Percentiles rank a stretch among this genome's conserved stretches.
Conservation (phyloP, 1,140 invertebrate species). For the Venustaconcha ellipsiformis region DNA sequence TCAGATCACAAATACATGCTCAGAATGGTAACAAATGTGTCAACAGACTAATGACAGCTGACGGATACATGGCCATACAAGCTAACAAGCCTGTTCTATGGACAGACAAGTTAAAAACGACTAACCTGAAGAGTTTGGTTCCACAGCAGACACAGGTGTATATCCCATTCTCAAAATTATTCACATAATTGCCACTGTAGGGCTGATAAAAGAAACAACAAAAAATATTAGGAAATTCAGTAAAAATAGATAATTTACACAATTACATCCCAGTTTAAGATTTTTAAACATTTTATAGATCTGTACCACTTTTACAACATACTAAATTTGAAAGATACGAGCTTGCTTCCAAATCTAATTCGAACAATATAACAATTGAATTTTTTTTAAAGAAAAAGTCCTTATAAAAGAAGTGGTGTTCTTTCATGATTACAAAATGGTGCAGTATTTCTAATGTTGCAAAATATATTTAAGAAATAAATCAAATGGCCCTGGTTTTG, state of each 20-base stretch:
- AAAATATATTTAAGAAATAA: too few relatives aligned
- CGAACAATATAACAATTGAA: background rate
- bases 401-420: too few relatives aligned
- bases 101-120: too few relatives aligned
- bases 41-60: too few relatives aligned
- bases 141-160: constrained; percentile 65
- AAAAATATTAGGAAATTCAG: background rate
- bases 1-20: too few relatives aligned
- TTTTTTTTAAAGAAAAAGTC: background rate
- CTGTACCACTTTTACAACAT: background rate
- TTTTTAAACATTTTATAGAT: background rate
- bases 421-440: too few relatives aligned
- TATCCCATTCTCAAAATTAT: constrained; percentile 56
- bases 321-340: background rate
- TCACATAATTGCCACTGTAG: constrained; percentile 60
- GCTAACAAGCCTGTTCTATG: too few relatives aligned
- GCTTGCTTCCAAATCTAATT: background rate
- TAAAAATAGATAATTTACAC: background rate
- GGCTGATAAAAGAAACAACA: constrained; percentile 49
- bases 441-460: too few relatives aligned
- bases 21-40: too few relatives aligned
- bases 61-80: too few relatives aligned
- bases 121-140: constrained; percentile 57
- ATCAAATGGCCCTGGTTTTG: too few relatives aligned
- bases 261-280: background rate